Percentiles rank a stretch among this genome's conserved stretches.
Evolutionary conservation across 92 coral and sea anemone species (phyloP).

Genomic region (Metridium senile): DNA sequence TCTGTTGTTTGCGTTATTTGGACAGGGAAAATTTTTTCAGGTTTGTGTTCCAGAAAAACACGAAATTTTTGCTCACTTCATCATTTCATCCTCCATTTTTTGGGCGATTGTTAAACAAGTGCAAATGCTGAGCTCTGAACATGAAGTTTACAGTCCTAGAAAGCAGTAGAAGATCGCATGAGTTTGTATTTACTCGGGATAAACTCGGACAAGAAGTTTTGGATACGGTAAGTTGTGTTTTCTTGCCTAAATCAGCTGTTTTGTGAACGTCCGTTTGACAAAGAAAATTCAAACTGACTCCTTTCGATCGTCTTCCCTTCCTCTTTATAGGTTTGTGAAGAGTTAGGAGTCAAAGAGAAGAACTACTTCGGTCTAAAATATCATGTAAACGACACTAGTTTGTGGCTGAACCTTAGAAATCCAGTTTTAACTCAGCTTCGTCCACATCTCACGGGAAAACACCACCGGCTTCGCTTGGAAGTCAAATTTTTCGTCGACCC

Average conservation of each 20-base stretch:
- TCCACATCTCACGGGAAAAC: conserved; percentile 96
- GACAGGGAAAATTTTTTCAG: conserved; percentile 34
- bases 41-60: conserved; percentile 29
- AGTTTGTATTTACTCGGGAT: conserved; percentile 85
- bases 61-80: conserved; percentile 35
- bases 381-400: conserved; percentile 76
- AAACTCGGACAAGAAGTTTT: conserved; percentile 93
- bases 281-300: conserved; percentile 30
- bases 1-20: conserved; percentile 64
- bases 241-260: conserved; percentile 3
- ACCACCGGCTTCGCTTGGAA: conserved; percentile 95
- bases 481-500: conserved; percentile 98
- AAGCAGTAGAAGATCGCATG: conserved; percentile 88
- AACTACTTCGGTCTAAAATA: conserved; percentile 94
- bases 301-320: conserved; percentile 1
- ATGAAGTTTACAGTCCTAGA: conserved; percentile 92
- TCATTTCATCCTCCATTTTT: conserved; percentile 42
- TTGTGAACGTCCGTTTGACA: conserved; percentile 16
- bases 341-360: conserved; percentile 86
- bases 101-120: conserved; percentile 26
- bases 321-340: conserved; percentile 79
- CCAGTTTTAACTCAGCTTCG: conserved; percentile 96
- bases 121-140: conserved; percentile 20
- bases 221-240: conserved; percentile 77
- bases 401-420: conserved; percentile 94